phyloP scores from a whole-genome alignment of 2,888 invertebrate genomes.

The Oscheius sp. region DNA sequence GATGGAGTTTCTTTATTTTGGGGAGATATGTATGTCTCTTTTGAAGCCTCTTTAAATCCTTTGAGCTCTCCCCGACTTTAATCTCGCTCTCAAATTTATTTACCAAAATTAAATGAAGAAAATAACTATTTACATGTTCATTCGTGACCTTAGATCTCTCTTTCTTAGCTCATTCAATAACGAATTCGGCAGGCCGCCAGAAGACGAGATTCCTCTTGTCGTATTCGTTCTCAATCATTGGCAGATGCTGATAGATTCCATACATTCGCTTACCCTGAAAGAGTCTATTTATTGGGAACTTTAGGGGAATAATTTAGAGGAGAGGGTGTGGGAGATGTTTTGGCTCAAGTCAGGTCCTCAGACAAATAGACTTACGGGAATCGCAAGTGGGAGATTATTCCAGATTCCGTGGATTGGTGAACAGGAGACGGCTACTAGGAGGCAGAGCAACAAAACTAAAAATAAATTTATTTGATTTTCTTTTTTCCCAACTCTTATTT shows the following conservation, averaged over 20 bases:
- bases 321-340: constrained; percentile 36
- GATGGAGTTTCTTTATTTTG: no score
- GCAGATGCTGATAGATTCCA: constrained; percentile 50
- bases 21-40: no score
- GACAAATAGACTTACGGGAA: constrained; percentile 29
- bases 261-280: constrained; percentile 47
- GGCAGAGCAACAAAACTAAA: constrained; percentile 13
- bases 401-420: constrained; percentile 51
- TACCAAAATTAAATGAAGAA: no score
- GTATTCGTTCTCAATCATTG: constrained; percentile 34
- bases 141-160: no score
- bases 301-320: constrained; percentile 14
- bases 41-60: no score
- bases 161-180: neutral
- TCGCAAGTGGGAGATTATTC: constrained; percentile 42
- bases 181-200: constrained; percentile 31
- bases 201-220: constrained; percentile 41
- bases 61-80: no score
- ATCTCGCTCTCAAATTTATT: no score
- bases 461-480: no score
- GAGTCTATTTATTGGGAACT: no score
- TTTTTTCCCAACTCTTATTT: no score
- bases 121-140: neutral
- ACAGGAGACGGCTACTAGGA: constrained; percentile 5
- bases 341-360: neutral